A percentile compares a stretch with the other conserved stretches of the same genome.
Conservation (phyloP, 37 sponge, comb jelly and placozoan species). For the Geodia barretti region DNA sequence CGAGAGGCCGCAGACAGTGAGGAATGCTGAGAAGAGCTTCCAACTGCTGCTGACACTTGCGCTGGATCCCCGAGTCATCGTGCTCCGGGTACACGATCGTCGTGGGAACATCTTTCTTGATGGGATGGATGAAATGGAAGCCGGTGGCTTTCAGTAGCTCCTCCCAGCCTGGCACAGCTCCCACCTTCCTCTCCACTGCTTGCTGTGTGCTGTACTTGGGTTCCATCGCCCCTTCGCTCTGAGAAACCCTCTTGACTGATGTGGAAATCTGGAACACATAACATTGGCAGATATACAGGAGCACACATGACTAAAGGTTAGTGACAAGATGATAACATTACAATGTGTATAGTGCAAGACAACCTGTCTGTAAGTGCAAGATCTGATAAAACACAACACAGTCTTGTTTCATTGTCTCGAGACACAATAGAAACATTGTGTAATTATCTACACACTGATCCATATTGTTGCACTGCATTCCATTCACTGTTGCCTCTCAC, state of each 20-base stretch:
- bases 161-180: slow-evolving; percentile 78
- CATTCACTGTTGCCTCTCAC: background rate
- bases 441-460: too few relatives aligned
- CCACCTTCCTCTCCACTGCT: slow-evolving; percentile 64
- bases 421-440: too few relatives aligned
- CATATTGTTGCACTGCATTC: background rate
- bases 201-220: slow-evolving; percentile 67
- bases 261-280: slow-evolving; percentile 35
- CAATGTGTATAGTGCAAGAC: too few relatives aligned
- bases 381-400: background rate
- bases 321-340: background rate
- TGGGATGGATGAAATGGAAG: slow-evolving; percentile 73
- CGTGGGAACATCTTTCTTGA: slow-evolving; percentile 69
- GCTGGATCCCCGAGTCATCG: slow-evolving; percentile 82
- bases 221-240: slow-evolving; percentile 42
- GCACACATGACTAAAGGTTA: too few relatives aligned
- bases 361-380: too few relatives aligned
- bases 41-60: slow-evolving; percentile 56
- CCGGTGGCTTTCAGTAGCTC: slow-evolving; percentile 77
- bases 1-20: slow-evolving; percentile 53
- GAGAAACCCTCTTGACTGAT: slow-evolving; percentile 58
- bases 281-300: slow-evolving; percentile 1
- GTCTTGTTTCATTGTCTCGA: too few relatives aligned
- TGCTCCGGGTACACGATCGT: slow-evolving; percentile 89
- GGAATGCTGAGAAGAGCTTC: slow-evolving; percentile 76